Percentiles rank a stretch among this genome's conserved stretches.
Conservation (phyloP, 2,888 invertebrate genomes). For the Cerceris rybyensis region DNA sequence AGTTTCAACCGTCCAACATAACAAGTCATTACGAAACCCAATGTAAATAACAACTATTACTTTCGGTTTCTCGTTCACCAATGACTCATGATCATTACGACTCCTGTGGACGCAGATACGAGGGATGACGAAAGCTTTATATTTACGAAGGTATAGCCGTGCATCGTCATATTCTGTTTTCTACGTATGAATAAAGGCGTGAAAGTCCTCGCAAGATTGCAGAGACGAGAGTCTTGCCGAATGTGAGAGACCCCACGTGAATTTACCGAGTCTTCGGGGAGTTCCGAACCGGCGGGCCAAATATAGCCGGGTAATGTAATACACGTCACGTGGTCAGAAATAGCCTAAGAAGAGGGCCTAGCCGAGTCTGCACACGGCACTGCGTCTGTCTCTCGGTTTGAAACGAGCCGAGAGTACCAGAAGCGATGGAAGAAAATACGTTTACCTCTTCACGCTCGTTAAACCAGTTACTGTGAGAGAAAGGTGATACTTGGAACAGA, state of each 20-base stretch:
- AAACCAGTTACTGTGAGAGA: slow-evolving; percentile 55
- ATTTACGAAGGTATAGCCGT: slow-evolving; percentile 4
- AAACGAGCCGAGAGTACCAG: slow-evolving; percentile 47
- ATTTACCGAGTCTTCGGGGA: slow-evolving; percentile 59
- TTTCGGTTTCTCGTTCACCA: too few species aligned
- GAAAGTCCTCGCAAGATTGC: slow-evolving; percentile 26
- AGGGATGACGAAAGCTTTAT: not conserved
- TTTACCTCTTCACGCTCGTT: slow-evolving; percentile 60
- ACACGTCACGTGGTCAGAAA: slow-evolving; percentile 83
- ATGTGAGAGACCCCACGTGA: slow-evolving; percentile 49
- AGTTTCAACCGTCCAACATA: too few species aligned
- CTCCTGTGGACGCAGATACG: too few species aligned
- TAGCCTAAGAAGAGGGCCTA: slow-evolving; percentile 82
- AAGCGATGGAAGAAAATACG: slow-evolving; percentile 56
- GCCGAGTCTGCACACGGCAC: slow-evolving; percentile 84
- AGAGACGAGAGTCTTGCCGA: not conserved
- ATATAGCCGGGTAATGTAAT: slow-evolving; percentile 85
- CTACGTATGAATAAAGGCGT: slow-evolving; percentile 18
- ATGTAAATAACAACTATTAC: too few species aligned
- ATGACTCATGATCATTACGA: too few species aligned
- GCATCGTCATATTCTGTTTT: slow-evolving; percentile 3
- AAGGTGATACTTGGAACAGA: slow-evolving; percentile 55
- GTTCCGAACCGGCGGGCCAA: slow-evolving; percentile 78
- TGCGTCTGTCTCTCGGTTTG: slow-evolving; percentile 59
- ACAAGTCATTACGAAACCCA: too few species aligned